Evolutionary conservation across 1,140 invertebrate genomes (phyloP), one percentile per base, ranked within the genome.

Genomic region (Pachyrhynchus sulphureomaculatus): DNA sequence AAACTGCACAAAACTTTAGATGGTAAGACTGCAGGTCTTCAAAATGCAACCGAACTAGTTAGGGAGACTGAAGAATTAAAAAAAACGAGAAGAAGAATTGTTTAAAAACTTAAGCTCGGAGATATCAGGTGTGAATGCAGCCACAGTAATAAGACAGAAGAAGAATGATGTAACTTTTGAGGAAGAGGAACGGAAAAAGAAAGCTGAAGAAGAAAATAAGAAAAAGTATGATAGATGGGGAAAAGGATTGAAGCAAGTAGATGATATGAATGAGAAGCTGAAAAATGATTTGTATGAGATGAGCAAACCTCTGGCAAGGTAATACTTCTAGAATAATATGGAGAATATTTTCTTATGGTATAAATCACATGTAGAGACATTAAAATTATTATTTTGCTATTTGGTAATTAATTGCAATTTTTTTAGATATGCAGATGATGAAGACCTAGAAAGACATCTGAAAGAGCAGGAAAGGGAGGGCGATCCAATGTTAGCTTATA

Each of bases 401-500:
- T n/a, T n/a, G 12, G 12, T 5, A 12, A 21, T 33, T 13, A 6
- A 15, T 17, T 10, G 12, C 1, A 20, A 2, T 20, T 20, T n/a
- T 52, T 37, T 4, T 41, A 60, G 70, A 34, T 92, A 93, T 73
- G 86, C 84, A 29, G 89, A 93, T 72, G 96, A 99, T 74, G 80
- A 83, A 52, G 96, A 98, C 78, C 76, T 98, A 62, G 95, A 98
- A 65, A 75, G 78, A 5, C 79, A 84, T 62, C 76, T 96, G 9
- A 87, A 86, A 49, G 83, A 89, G 12, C 79, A 88, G 69, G 88
- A 94, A 63, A 80, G 91, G 57, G 88, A 87, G 6, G 95, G 90
- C 9, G 96, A 99, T 82, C 95, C 95, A 0, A 98, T 99, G 95
- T 75, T 95, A 36, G 81, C 87, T 26, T 97, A 94, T 70, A 88